Evolutionary conservation across 2,797 vertebrate species (phyloP).

Genomic region (Spizella passerina): DNA sequence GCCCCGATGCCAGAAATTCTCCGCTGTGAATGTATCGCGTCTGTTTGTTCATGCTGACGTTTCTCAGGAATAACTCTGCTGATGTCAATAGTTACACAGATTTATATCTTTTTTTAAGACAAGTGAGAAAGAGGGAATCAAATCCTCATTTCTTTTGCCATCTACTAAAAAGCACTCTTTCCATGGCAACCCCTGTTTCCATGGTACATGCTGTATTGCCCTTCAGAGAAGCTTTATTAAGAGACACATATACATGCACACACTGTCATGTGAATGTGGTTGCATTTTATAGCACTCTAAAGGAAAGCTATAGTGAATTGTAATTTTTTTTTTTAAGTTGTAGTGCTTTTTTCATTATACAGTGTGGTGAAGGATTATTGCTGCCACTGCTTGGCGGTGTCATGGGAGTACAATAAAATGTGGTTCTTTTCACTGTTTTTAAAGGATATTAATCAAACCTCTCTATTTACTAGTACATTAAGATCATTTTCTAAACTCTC

Average conservation of each 20-base stretch:
- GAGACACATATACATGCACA: neutral
- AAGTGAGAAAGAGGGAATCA: neutral
- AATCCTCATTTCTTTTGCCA: slow-evolving; percentile 41
- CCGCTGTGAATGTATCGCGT: accelerated
- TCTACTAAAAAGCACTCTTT: slow-evolving; percentile 67
- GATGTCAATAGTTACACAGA: neutral
- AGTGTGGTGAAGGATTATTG: slow-evolving; percentile 47
- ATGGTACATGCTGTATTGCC: slow-evolving; percentile 55
- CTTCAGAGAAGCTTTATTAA: slow-evolving; percentile 67
- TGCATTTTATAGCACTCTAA: slow-evolving; percentile 52
- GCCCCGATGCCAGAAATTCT: neutral
- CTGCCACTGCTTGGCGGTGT: slow-evolving; percentile 8
- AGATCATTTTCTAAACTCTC: slow-evolving; percentile 14
- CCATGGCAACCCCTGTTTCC: slow-evolving; percentile 78
- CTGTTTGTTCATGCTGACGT: neutral
- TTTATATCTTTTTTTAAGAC: neutral
- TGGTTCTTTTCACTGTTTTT: neutral
- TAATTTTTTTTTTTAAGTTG: slow-evolving; percentile 19
- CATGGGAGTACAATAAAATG: slow-evolving; percentile 36
- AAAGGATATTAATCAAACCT: neutral
- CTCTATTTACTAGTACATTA: neutral
- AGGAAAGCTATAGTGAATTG: slow-evolving; percentile 38
- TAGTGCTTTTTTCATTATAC: slow-evolving; percentile 43
- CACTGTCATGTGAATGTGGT: slow-evolving; percentile 20
- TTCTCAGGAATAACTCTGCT: neutral